These are phyloP conservation scores for Triplophysa dalaica DNA, from an alignment of 2,113 vertebrate species.

Conservation along the genomic window DNA sequence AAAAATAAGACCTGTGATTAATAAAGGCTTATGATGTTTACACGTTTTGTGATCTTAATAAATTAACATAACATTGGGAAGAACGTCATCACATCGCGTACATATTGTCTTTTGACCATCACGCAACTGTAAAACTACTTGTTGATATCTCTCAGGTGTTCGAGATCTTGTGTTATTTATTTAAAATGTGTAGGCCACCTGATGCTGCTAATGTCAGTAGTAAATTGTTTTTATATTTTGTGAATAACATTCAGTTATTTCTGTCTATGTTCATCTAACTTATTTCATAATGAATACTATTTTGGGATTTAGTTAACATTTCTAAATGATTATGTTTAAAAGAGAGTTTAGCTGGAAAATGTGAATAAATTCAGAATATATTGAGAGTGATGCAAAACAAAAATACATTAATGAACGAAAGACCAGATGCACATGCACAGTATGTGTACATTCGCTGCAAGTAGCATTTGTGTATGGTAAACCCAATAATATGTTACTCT, in stretches of 20 bases:
- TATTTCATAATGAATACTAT: neutral
- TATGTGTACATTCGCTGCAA: neutral
- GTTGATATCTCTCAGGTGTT: constrained; percentile 26
- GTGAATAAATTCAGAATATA: neutral
- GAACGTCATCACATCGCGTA: no score
- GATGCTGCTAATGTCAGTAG: neutral
- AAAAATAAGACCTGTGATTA: no score
- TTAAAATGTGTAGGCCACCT: neutral
- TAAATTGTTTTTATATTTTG: neutral
- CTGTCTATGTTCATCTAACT: neutral
- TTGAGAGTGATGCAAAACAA: neutral
- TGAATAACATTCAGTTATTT: neutral
- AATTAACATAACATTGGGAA: no score
- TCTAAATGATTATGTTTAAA: neutral
- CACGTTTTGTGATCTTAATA: no score
- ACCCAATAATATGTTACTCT: neutral
- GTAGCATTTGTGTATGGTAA: neutral
- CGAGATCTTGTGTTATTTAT: constrained; percentile 4
- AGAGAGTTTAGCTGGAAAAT: neutral
- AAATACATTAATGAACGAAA: neutral
- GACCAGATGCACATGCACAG: no score
- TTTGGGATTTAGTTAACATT: neutral
- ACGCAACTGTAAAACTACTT: neutral
- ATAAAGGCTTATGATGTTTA: no score
- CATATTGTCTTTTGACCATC: no score